Conservation (phyloP, 2,888 invertebrate species). For the Sinopyrophorus schimmeli region DNA sequence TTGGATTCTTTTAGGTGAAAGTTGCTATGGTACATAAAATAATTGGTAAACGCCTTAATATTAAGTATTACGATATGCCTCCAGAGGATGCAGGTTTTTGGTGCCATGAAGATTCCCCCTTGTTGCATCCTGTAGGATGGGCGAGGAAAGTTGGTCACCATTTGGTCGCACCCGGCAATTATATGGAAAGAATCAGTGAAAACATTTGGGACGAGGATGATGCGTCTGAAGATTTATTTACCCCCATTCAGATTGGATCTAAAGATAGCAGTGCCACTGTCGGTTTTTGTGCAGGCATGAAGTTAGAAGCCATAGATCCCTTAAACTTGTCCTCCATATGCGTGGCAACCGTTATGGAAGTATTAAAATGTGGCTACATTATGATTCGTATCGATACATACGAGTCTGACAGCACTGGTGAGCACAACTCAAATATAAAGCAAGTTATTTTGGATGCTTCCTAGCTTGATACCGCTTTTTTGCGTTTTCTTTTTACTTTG, state of each 20-base stretch:
- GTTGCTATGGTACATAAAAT: constrained; percentile 90
- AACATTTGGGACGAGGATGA: constrained; percentile 75
- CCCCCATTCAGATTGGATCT: constrained; percentile 58
- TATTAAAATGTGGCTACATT: constrained; percentile 88
- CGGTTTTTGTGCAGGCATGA: constrained; percentile 83
- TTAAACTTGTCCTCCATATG: constrained; percentile 92
- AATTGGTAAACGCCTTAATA: constrained; percentile 87
- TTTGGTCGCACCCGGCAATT: constrained; percentile 80
- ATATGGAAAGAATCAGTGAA: constrained; percentile 73
- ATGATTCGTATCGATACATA: constrained; percentile 97
- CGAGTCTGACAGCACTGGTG: constrained; percentile 73
- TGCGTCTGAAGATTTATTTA: constrained; percentile 79
- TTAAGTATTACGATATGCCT: constrained; percentile 84
- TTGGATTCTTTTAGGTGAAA: constrained; percentile 55
- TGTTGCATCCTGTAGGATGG: constrained; percentile 98
- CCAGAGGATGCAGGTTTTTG: constrained; percentile 88
- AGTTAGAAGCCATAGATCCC: constrained; percentile 96
- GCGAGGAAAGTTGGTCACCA: constrained; percentile 84
- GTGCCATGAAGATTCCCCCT: constrained; percentile 94
- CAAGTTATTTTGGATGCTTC: no score
- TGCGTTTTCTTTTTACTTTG: no score
- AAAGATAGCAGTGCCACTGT: constrained; percentile 39
- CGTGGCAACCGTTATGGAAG: constrained; percentile 94
- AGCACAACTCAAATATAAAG: no score
- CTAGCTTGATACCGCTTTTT: no score